phyloP scores from a whole-genome alignment of 64 coral and sea anemone genomes.

The Actinia equina region DNA sequence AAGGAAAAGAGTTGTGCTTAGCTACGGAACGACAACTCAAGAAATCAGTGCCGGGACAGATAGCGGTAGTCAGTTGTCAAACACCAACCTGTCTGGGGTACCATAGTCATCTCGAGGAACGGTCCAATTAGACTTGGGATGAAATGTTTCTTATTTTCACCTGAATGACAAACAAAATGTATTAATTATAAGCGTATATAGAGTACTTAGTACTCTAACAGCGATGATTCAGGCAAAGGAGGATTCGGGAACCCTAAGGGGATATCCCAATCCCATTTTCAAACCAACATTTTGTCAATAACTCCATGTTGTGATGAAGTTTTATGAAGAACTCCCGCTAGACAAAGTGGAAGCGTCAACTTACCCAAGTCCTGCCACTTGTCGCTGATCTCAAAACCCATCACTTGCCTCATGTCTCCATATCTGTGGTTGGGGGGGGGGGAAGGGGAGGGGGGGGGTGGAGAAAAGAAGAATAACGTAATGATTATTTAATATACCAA shows the following conservation, averaged over 20 bases:
- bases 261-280: no score
- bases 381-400: constrained; percentile 83
- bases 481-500: not conserved
- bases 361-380: constrained; percentile 97
- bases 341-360: no score
- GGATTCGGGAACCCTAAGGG: no score
- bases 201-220: no score
- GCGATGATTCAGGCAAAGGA: no score
- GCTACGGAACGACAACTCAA: not conserved
- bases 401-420: constrained; percentile 96
- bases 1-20: not conserved
- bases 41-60: no score
- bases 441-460: no score
- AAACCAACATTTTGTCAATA: no score
- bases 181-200: not conserved
- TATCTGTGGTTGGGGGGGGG: no score
- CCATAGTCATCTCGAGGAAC: constrained; percentile 94
- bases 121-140: constrained; percentile 88
- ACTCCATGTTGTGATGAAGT: no score
- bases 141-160: constrained; percentile 71
- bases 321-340: no score
- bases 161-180: constrained; percentile 20
- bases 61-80: not conserved
- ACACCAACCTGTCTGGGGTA: constrained; percentile 79
- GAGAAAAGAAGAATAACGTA: not conserved